phyloP scores from a whole-genome alignment of 2,888 invertebrate species.

The Erebia ligea region DNA sequence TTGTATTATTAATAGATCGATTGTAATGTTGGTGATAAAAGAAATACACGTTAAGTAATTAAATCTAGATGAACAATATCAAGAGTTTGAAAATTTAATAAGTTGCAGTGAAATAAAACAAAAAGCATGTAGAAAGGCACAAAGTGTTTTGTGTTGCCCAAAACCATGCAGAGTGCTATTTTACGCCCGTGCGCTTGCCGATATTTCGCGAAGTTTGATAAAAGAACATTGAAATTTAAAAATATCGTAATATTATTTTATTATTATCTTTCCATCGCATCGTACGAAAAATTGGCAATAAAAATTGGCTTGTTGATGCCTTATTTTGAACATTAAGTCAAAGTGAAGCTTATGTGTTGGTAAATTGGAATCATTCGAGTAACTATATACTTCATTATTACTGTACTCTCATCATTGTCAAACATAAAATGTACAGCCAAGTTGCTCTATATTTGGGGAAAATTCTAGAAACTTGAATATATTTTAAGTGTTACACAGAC shows the following conservation, averaged over 20 bases:
- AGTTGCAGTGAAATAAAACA: background rate
- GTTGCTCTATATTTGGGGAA: too few relatives aligned
- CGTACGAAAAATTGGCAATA: constrained; percentile 18
- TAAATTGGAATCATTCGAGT: constrained; percentile 27
- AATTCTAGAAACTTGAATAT: too few relatives aligned
- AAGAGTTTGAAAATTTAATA: background rate
- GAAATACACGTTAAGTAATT: too few relatives aligned
- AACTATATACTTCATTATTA: constrained; percentile 9
- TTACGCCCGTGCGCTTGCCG: too few relatives aligned
- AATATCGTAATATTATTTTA: background rate
- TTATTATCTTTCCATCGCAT: constrained; percentile 16
- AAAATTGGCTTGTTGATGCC: constrained; percentile 24
- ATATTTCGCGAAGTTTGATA: background rate
- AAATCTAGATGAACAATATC: background rate
- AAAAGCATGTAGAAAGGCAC: too few relatives aligned
- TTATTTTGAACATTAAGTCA: constrained; percentile 17
- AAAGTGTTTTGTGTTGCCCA: too few relatives aligned
- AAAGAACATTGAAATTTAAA: background rate
- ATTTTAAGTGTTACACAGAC: too few relatives aligned
- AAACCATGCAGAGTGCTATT: too few relatives aligned
- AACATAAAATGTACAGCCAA: constrained; percentile 18
- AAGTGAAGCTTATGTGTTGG: constrained; percentile 35
- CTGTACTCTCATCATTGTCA: constrained; percentile 17
- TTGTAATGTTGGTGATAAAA: background rate
- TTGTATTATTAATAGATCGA: background rate